phyloP scores from a whole-genome alignment of 2,797 vertebrate species.

The Gambelia wislizenii region DNA sequence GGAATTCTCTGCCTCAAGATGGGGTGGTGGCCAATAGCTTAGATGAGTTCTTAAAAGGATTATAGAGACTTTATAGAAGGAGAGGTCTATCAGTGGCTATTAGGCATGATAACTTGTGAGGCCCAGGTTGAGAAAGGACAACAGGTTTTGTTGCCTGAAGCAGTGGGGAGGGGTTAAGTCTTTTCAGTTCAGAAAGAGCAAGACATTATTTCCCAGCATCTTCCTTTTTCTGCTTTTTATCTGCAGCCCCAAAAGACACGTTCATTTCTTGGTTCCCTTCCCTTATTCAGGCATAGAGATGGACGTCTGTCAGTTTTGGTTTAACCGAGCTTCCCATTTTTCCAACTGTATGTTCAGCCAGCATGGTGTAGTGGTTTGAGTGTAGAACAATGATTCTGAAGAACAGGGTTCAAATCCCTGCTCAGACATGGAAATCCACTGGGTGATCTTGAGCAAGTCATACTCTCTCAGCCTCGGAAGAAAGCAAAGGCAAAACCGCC shows the following conservation, averaged over 20 bases:
- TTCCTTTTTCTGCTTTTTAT: background rate
- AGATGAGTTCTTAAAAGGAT: slow-evolving; percentile 2
- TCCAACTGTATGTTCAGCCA: no score
- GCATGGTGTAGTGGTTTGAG: no score
- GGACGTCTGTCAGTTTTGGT: no score
- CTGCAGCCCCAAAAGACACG: background rate
- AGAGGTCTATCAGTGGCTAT: background rate
- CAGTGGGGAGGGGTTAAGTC: background rate
- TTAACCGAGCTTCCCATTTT: no score
- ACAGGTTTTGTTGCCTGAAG: background rate
- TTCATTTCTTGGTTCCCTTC: no score
- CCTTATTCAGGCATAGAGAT: background rate
- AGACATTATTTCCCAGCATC: background rate
- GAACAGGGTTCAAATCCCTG: no score
- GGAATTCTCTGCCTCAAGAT: background rate
- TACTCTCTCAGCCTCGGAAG: no score
- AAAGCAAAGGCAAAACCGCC: no score
- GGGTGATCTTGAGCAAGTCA: no score
- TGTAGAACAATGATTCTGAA: no score
- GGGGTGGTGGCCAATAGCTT: background rate
- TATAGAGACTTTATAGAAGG: background rate
- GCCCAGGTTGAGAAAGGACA: background rate
- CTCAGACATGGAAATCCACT: no score
- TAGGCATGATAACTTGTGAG: background rate
- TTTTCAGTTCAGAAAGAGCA: background rate